Base-by-base conservation (phyloP, 2,113 vertebrate genomes). In the Triplophysa rosa region DNA sequence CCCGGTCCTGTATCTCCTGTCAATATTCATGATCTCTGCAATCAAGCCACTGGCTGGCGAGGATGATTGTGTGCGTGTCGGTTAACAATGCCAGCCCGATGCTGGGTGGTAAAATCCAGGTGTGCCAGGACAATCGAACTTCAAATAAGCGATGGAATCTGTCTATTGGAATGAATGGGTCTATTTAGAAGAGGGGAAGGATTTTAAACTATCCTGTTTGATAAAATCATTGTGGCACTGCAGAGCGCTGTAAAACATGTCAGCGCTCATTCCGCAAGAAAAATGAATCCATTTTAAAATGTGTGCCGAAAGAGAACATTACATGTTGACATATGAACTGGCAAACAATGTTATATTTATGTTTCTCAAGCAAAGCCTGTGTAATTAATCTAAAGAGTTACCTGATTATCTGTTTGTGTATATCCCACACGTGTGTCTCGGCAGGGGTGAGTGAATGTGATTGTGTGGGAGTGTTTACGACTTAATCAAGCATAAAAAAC, bases 21-120 rank as follows among this genome's bases (percentile, higher is more conserved):
- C 86, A 87, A 87, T 87, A 85, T 87, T 87, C 86, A 85, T 87
- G 86, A 87, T 84, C 79, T 76, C 80, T 78, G 78, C 82, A 80
- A 77, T 77, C 75, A 17, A 80, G 61, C 47, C 58, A 58, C 71
- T 47, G 76, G 58, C 68, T 84, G 67, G 54, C 6, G 16, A 73
- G 81, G 40, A 62, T 47, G 33, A 75, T 72, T 58, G 21, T 71
- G 49, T 72, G 77, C 73, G 61, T 61, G 37, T 77, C 59, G 24
- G 68, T 75, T 63, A 67, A 67, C 63, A 42, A 61, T 42, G 52
- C 52, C 59, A 66, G 16, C 64, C 37, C 42, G 80, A 75, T 29
- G 64, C 37, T 0, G 67, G 56, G 62, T 66, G 19, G 23, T n/a
- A 59, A 56, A 80, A 82, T 83, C 56, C 1, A 77, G 63, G 62